Evolutionary conservation across 2,888 invertebrate species (phyloP).

Genomic region (Oxycera nigricornis): DNA sequence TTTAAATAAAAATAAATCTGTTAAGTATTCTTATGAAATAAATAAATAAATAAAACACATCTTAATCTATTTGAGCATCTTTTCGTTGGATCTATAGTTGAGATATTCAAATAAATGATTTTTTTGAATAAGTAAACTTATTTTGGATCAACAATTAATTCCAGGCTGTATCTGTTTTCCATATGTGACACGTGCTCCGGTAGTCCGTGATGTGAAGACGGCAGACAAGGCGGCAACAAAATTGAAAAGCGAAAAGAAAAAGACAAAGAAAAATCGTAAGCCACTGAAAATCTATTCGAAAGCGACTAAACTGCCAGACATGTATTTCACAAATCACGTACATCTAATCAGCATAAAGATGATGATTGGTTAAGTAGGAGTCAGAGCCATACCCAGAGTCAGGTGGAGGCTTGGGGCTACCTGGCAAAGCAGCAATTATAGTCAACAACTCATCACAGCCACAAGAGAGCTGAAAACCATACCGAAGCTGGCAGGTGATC

Average conservation of each 20-base stretch:
- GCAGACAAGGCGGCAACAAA: neutral
- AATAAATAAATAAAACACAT: too few relatives aligned
- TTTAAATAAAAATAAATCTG: too few relatives aligned
- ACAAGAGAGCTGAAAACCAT: neutral
- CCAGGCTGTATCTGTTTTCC: too few relatives aligned
- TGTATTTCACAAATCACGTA: slow-evolving; percentile 36
- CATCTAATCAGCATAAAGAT: slow-evolving; percentile 40
- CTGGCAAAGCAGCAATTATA: slow-evolving; percentile 31
- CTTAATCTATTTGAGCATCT: too few relatives aligned
- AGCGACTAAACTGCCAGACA: neutral
- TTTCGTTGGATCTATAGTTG: too few relatives aligned
- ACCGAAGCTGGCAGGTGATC: slow-evolving; percentile 21
- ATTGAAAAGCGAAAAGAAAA: neutral
- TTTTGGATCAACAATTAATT: too few relatives aligned
- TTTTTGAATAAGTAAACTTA: too few relatives aligned
- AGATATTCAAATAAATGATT: too few relatives aligned
- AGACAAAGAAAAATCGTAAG: neutral
- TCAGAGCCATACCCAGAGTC: slow-evolving; percentile 21
- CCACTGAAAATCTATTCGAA: neutral
- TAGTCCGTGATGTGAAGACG: too few relatives aligned
- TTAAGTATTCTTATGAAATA: too few relatives aligned
- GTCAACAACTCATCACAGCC: slow-evolving; percentile 31
- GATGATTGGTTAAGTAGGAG: slow-evolving; percentile 41
- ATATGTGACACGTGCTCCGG: too few relatives aligned
- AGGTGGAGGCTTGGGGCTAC: slow-evolving; percentile 32